phyloP scores from a whole-genome alignment of 2,888 invertebrate species.

The Pheosia tremula region DNA sequence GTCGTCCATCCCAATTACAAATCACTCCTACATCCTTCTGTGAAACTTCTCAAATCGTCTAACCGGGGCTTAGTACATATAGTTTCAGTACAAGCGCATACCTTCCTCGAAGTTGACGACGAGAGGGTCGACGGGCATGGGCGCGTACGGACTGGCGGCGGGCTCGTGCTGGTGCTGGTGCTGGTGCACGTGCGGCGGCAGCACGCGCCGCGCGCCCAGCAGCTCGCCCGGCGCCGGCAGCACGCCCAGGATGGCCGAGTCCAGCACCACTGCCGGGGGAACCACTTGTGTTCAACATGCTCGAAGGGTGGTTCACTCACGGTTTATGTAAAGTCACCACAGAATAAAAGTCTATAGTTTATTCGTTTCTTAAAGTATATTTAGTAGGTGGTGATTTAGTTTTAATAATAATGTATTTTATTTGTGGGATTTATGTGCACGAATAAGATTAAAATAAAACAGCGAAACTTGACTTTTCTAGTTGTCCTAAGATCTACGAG shows the following conservation, averaged over 20 bases:
- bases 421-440: too few relatives aligned
- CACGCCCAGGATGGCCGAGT: slow-evolving; percentile 75
- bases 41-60: slow-evolving; percentile 51
- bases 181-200: slow-evolving; percentile 55
- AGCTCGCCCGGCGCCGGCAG: slow-evolving; percentile 65
- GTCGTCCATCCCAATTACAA: slow-evolving; percentile 16
- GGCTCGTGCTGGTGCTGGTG: slow-evolving; percentile 47
- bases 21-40: slow-evolving; percentile 1
- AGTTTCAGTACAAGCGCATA: slow-evolving; percentile 89
- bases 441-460: too few relatives aligned
- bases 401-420: too few relatives aligned
- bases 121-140: slow-evolving; percentile 87
- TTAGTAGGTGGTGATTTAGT: too few relatives aligned
- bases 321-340: too few relatives aligned
- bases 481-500: too few relatives aligned
- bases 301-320: too few relatives aligned
- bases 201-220: slow-evolving; percentile 68
- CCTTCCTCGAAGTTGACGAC: slow-evolving; percentile 93
- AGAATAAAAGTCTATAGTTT: too few relatives aligned
- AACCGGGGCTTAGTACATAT: slow-evolving; percentile 66
- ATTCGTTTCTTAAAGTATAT: too few relatives aligned
- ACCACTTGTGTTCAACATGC: too few relatives aligned
- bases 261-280: slow-evolving; percentile 62
- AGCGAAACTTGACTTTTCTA: too few relatives aligned
- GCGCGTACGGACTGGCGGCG: slow-evolving; percentile 64